Evolutionary conservation across 2,888 invertebrate species (phyloP).

Genomic region (Agrochola macilenta): DNA sequence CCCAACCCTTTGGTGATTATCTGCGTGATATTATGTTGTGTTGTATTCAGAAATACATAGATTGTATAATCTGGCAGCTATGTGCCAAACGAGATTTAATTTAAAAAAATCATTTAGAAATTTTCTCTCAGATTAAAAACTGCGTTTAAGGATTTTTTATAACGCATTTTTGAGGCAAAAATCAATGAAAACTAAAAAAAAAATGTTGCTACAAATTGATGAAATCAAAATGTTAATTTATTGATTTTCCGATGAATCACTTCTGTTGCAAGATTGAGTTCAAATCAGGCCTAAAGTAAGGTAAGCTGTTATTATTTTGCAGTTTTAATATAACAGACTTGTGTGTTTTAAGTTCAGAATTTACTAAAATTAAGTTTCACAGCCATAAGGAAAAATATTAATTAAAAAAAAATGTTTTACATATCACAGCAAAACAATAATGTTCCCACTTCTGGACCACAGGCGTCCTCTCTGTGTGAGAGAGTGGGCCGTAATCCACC

Average conservation of each 20-base stretch:
- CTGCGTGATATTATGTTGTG: neutral
- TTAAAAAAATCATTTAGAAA: neutral
- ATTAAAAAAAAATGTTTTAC: neutral
- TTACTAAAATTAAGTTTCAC: constrained; percentile 31
- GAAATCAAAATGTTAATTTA: neutral
- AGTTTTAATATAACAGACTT: constrained; percentile 9
- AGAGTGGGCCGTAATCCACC: neutral
- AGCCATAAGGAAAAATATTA: constrained; percentile 18
- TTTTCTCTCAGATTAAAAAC: neutral
- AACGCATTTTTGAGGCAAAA: neutral
- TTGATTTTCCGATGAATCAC: constrained; percentile 16
- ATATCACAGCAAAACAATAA: neutral
- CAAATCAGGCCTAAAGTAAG: neutral
- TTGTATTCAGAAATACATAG: neutral
- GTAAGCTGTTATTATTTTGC: neutral
- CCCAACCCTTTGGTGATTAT: neutral
- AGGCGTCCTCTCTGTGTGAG: neutral
- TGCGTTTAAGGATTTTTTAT: neutral
- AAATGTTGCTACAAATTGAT: neutral
- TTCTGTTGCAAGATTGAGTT: neutral
- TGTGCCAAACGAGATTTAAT: neutral
- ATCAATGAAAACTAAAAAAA: neutral
- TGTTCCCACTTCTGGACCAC: neutral
- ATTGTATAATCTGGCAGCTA: neutral
- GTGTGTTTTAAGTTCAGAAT: constrained; percentile 45